phyloP scores from a whole-genome alignment of 2,113 vertebrate species.

The Cervus canadensis region DNA sequence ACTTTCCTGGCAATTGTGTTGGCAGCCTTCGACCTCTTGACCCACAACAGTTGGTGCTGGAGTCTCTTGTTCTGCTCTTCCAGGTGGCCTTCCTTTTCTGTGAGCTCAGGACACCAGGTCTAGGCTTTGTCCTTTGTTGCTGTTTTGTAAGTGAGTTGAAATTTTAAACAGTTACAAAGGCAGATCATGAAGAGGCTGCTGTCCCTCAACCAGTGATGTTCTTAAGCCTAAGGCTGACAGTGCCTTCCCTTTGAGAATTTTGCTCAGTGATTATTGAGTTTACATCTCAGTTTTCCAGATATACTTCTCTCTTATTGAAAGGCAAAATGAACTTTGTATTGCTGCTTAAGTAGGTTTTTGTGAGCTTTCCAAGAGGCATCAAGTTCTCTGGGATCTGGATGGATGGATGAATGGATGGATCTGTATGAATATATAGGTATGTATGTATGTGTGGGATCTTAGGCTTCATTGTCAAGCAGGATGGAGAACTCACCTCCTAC shows the following conservation, averaged over 20 bases:
- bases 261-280: not conserved
- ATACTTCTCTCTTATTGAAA: not conserved
- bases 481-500: not conserved
- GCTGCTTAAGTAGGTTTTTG: not conserved
- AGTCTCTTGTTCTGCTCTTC: not conserved
- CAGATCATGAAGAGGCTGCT: not conserved
- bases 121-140: not conserved
- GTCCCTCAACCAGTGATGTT: not conserved
- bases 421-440: not conserved
- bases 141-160: not conserved
- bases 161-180: not conserved
- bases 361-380: not conserved
- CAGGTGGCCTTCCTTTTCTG: not conserved
- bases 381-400: not conserved
- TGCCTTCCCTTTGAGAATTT: slow-evolving; percentile 35
- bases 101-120: not conserved
- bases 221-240: not conserved
- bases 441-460: not conserved
- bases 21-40: not conserved
- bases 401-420: not conserved
- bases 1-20: not conserved
- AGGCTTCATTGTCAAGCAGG: not conserved
- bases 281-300: not conserved
- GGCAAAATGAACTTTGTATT: not conserved
- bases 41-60: not conserved